Evolutionary conservation across 2,797 vertebrate genomes (phyloP).

Genomic region (Yasuhikotakia modesta): DNA sequence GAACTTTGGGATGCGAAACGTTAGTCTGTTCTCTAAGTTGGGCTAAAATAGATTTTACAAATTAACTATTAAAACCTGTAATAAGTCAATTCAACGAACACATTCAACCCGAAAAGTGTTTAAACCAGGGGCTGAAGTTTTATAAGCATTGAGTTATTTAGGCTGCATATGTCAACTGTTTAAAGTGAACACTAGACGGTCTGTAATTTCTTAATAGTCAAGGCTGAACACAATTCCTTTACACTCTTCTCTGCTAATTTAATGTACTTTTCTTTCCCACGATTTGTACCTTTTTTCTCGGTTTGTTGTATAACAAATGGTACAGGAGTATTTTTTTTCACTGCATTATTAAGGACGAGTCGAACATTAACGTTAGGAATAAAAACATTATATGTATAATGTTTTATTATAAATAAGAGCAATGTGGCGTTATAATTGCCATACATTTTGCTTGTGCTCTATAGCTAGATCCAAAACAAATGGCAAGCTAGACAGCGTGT

Average conservation of each 20-base stretch:
- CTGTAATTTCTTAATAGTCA: too few relatives aligned
- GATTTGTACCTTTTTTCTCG: neutral
- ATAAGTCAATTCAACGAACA: too few relatives aligned
- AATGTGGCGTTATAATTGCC: neutral
- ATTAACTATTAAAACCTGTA: conserved; percentile 10
- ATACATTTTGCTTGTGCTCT: neutral
- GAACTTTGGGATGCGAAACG: conserved; percentile 29
- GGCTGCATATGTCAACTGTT: too few relatives aligned
- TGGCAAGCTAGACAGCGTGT: neutral
- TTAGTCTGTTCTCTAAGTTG: neutral
- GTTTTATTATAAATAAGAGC: neutral
- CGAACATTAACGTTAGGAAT: neutral
- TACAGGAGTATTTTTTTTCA: neutral
- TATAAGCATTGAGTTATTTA: too few relatives aligned
- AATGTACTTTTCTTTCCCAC: neutral
- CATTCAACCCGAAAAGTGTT: neutral
- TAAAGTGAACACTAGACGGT: neutral
- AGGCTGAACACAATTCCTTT: neutral
- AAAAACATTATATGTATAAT: neutral
- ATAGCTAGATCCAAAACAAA: neutral
- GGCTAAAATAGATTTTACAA: conserved; percentile 30
- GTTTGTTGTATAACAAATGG: neutral
- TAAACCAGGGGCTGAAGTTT: too few relatives aligned
- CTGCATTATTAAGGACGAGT: neutral
- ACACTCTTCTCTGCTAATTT: neutral